phyloP scores from a whole-genome alignment of 2,888 invertebrate genomes.

The Drosophila mayaguana region DNA sequence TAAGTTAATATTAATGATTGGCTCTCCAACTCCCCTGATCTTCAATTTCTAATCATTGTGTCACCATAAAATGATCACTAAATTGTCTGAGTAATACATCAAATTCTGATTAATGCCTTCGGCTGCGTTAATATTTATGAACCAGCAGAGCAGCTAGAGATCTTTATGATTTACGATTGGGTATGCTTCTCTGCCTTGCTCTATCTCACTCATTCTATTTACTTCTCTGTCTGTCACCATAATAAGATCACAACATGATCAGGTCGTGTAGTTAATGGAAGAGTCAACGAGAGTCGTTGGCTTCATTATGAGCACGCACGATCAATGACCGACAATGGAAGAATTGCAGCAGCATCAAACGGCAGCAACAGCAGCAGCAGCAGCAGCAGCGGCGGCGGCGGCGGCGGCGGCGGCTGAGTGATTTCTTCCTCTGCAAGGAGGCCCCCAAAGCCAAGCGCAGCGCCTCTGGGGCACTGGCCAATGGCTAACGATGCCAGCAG shows the following conservation, averaged over 20 bases:
- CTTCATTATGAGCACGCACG: conserved; percentile 76
- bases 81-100: neutral
- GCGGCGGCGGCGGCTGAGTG: conserved; percentile 62
- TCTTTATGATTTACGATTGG: conserved; percentile 7
- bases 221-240: conserved; percentile 37
- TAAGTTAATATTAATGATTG: conserved; percentile 1
- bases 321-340: conserved; percentile 72
- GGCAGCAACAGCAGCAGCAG: conserved; percentile 21
- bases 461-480: conserved; percentile 62
- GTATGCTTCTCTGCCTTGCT: neutral
- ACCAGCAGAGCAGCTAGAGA: neutral
- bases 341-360: conserved; percentile 26
- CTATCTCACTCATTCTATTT: conserved; percentile 8
- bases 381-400: conserved; percentile 39
- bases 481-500: conserved; percentile 62
- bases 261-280: conserved; percentile 67
- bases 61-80: conserved; percentile 3
- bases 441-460: conserved; percentile 23
- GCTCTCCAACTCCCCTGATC: neutral
- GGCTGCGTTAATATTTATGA: conserved; percentile 5
- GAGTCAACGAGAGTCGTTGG: conserved; percentile 69
- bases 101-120: conserved; percentile 5
- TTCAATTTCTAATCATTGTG: neutral
- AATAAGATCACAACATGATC: conserved; percentile 59
- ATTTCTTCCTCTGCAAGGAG: conserved; percentile 68